Evolutionary conservation across 2,797 vertebrate species (phyloP).

Genomic region (Dendrocincla fuliginosa): DNA sequence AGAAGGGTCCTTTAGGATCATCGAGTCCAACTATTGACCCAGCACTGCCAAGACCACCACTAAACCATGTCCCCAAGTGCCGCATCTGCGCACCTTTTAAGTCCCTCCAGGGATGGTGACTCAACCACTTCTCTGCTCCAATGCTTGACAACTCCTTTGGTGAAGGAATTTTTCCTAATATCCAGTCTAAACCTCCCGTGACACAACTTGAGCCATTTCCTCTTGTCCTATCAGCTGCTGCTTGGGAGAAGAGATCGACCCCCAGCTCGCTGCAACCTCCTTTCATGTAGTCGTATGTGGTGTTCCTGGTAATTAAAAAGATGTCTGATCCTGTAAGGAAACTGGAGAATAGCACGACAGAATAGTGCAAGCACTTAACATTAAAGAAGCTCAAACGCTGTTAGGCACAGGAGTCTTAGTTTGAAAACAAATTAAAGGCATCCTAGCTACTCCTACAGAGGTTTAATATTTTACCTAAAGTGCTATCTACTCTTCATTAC

Average conservation of each 20-base stretch:
- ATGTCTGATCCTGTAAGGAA: slow-evolving; percentile 35
- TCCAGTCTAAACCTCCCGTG: neutral
- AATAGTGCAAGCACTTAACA: slow-evolving; percentile 41
- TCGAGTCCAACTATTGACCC: accelerated
- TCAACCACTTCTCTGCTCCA: neutral
- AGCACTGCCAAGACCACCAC: neutral
- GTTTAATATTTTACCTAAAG: slow-evolving; percentile 66
- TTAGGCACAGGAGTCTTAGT: slow-evolving; percentile 60
- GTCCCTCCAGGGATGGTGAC: neutral
- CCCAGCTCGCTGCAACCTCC: neutral
- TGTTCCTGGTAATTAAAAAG: slow-evolving; percentile 60
- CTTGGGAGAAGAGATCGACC: neutral
- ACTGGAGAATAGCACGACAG: slow-evolving; percentile 22
- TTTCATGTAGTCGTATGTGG: slow-evolving; percentile 5
- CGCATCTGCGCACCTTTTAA: neutral
- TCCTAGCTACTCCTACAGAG: slow-evolving; percentile 36
- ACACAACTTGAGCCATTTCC: neutral
- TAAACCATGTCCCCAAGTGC: neutral
- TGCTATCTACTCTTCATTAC: slow-evolving; percentile 63
- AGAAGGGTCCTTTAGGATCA: neutral
- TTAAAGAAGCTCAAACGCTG: slow-evolving; percentile 50
- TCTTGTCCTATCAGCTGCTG: neutral
- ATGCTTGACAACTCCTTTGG: neutral
- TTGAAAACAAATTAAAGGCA: slow-evolving; percentile 67
- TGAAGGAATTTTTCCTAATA: neutral